phyloP scores from a whole-genome alignment of 2,113 vertebrate genomes.

The Rhombomys opimus region DNA sequence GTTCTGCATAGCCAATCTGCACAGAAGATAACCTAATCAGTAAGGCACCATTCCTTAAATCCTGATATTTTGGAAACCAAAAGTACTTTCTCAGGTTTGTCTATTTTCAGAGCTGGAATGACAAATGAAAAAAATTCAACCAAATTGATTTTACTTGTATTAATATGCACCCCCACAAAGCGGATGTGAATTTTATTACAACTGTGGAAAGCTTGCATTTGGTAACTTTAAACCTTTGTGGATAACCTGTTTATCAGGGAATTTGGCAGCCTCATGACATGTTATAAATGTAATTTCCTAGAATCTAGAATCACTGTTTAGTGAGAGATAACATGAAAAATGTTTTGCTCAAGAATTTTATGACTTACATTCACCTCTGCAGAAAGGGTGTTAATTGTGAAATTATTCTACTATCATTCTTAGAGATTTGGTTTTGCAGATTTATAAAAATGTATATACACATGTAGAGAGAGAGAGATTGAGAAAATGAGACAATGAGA shows the following conservation, averaged over 20 bases:
- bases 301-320: slow-evolving; percentile 28
- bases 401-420: neutral
- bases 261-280: neutral
- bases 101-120: slow-evolving; percentile 28
- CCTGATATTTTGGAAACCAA: neutral
- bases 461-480: neutral
- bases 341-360: slow-evolving; percentile 6
- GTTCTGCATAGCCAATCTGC: neutral
- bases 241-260: slow-evolving; percentile 58
- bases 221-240: slow-evolving; percentile 68
- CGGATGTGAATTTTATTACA: slow-evolving; percentile 69
- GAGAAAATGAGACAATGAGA: neutral
- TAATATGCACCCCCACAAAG: slow-evolving; percentile 46
- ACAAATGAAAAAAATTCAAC: slow-evolving; percentile 47
- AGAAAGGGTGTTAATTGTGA: slow-evolving; percentile 10
- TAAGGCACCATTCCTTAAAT: neutral
- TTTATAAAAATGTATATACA: neutral
- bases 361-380: neutral
- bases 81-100: neutral
- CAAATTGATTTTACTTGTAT: slow-evolving; percentile 55
- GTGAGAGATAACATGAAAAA: slow-evolving; percentile 14
- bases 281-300: slow-evolving; percentile 47
- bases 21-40: neutral
- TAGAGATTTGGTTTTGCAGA: slow-evolving; percentile 32
- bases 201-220: slow-evolving; percentile 64